phyloP scores from a whole-genome alignment of 2,888 invertebrate species.

The Neoitamus cyanurus region DNA sequence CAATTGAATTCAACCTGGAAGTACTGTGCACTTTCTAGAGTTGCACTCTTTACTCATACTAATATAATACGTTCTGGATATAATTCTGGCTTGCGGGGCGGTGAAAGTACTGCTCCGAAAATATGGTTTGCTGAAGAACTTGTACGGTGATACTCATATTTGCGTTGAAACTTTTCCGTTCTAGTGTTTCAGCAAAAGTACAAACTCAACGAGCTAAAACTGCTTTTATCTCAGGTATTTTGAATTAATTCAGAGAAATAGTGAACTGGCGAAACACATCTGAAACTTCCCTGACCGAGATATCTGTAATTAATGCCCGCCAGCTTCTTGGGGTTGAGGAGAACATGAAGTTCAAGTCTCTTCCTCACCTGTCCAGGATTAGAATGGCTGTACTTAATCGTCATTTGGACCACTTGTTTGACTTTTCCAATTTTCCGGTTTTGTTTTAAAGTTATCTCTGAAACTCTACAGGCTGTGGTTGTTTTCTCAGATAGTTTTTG shows the following conservation, averaged over 20 bases:
- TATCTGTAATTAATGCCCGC: not conserved
- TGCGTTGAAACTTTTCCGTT: slow-evolving; percentile 21
- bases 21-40: not conserved
- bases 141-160: not conserved
- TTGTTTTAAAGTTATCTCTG: not conserved
- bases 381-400: not conserved
- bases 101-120: not conserved
- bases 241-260: slow-evolving; percentile 16
- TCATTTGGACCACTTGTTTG: not conserved
- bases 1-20: not conserved
- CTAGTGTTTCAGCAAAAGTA: not conserved
- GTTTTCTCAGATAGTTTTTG: not conserved
- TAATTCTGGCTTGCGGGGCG: not conserved
- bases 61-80: not conserved
- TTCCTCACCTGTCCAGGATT: not conserved
- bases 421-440: not conserved
- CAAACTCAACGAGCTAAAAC: slow-evolving; percentile 3
- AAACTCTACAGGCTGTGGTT: not conserved
- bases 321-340: not conserved
- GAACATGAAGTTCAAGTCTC: not conserved
- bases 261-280: not conserved
- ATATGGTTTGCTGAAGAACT: not conserved
- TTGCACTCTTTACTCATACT: not conserved
- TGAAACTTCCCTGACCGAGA: not conserved
- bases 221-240: slow-evolving; percentile 26